These are phyloP conservation scores for Halichondria panicea DNA, from an alignment of 37 sponge, comb jelly and placozoan genomes.

Conservation along the genomic window DNA sequence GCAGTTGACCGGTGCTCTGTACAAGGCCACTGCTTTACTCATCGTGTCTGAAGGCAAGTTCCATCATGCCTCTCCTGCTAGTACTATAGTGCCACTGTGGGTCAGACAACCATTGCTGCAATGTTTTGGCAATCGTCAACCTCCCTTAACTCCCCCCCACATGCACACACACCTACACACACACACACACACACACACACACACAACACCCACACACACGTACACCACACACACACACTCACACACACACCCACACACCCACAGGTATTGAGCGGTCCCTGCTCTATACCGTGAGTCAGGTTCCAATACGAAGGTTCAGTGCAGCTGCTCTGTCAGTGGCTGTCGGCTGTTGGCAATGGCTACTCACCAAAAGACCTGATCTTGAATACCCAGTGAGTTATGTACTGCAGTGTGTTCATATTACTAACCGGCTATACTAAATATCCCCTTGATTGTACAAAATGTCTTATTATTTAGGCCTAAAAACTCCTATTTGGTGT, in stretches of 20 bases:
- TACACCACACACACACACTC: not conserved
- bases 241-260: not conserved
- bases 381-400: conserved; percentile 63
- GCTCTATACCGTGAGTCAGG: conserved; percentile 42
- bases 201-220: too few species aligned
- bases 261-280: conserved; percentile 11
- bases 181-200: too few species aligned
- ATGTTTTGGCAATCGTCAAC: too few species aligned
- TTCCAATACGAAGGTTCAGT: conserved; percentile 66
- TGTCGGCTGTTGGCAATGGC: conserved; percentile 83
- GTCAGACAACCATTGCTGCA: too few species aligned
- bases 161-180: too few species aligned
- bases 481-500: too few species aligned
- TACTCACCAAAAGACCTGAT: conserved; percentile 59
- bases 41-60: conserved; percentile 32
- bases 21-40: conserved; percentile 51
- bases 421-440: too few species aligned
- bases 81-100: not conserved
- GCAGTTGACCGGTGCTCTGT: conserved; percentile 40
- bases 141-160: not conserved
- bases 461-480: too few species aligned
- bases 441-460: too few species aligned
- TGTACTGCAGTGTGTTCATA: too few species aligned
- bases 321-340: conserved; percentile 54
- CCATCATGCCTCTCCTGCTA: not conserved